These are phyloP conservation scores for Diachrysia chrysitis DNA, from an alignment of 2,888 invertebrate genomes.

Conservation along the genomic window DNA sequence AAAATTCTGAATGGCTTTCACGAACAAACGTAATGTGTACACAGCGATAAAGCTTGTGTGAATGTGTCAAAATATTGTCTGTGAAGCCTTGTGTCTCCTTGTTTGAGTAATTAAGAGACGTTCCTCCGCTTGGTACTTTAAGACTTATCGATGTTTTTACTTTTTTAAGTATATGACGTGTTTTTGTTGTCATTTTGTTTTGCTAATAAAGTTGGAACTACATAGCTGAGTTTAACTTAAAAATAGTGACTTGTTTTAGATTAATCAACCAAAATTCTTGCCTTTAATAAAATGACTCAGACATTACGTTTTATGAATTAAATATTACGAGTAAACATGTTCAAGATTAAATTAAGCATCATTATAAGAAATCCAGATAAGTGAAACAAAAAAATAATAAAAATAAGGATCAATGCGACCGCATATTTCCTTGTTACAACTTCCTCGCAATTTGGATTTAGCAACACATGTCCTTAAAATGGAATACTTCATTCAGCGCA, in stretches of 20 bases:
- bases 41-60: slow-evolving; percentile 87
- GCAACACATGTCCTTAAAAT: slow-evolving; percentile 64
- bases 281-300: too few relatives aligned
- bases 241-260: background rate
- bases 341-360: background rate
- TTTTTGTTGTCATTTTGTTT: background rate
- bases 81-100: slow-evolving; percentile 72
- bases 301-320: too few relatives aligned
- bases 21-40: slow-evolving; percentile 86
- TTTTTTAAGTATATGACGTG: slow-evolving; percentile 2
- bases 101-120: slow-evolving; percentile 75
- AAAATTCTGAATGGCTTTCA: slow-evolving; percentile 86
- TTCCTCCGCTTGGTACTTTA: slow-evolving; percentile 47
- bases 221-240: background rate
- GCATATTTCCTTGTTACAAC: slow-evolving; percentile 52
- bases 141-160: slow-evolving; percentile 10
- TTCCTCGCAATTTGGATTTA: slow-evolving; percentile 61
- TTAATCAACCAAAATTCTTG: too few relatives aligned
- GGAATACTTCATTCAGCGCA: slow-evolving; percentile 68
- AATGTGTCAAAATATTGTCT: slow-evolving; percentile 89
- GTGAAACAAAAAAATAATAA: slow-evolving; percentile 24
- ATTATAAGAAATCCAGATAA: background rate
- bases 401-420: slow-evolving; percentile 47
- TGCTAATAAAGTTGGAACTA: background rate
- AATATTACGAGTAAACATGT: background rate